phyloP scores from a whole-genome alignment of 35 echinoderm and acorn worm genomes.

The Eucidaris tribuloides region DNA sequence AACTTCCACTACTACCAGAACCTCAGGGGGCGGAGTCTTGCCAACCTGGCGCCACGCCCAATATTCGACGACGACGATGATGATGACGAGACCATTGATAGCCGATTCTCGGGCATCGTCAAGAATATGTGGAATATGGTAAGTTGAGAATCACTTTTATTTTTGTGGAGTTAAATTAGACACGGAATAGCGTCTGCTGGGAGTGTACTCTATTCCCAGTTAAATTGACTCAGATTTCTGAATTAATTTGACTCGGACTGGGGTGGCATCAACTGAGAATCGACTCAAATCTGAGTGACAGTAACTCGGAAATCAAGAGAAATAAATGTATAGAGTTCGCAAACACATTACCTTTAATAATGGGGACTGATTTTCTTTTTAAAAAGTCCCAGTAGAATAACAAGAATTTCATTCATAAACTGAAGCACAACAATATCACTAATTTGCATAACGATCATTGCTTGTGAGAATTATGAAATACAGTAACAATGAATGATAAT shows the following conservation, averaged over 20 bases:
- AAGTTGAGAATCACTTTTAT: neutral
- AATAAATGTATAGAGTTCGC: too few relatives aligned
- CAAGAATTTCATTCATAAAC: too few relatives aligned
- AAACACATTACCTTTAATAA: too few relatives aligned
- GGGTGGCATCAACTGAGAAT: neutral
- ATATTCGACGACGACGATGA: neutral
- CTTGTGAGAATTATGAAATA: neutral
- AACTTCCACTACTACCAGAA: slow-evolving; percentile 26
- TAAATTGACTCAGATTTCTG: neutral
- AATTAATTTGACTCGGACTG: neutral
- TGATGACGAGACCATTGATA: slow-evolving; percentile 13
- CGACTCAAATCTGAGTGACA: neutral
- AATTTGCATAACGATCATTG: too few relatives aligned
- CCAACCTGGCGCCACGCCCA: neutral
- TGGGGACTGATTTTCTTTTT: too few relatives aligned
- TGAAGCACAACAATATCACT: too few relatives aligned
- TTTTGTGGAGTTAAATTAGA: neutral
- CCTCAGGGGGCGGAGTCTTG: neutral
- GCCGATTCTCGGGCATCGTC: slow-evolving; percentile 21
- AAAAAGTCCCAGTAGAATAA: too few relatives aligned
- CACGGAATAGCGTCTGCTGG: neutral
- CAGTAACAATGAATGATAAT: neutral
- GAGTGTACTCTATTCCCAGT: neutral
- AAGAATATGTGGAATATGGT: slow-evolving; percentile 30
- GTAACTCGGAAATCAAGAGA: neutral